These are phyloP conservation scores for Plumapathes pennacea DNA, from an alignment of 92 coral and sea anemone genomes.

Conservation along the genomic window DNA sequence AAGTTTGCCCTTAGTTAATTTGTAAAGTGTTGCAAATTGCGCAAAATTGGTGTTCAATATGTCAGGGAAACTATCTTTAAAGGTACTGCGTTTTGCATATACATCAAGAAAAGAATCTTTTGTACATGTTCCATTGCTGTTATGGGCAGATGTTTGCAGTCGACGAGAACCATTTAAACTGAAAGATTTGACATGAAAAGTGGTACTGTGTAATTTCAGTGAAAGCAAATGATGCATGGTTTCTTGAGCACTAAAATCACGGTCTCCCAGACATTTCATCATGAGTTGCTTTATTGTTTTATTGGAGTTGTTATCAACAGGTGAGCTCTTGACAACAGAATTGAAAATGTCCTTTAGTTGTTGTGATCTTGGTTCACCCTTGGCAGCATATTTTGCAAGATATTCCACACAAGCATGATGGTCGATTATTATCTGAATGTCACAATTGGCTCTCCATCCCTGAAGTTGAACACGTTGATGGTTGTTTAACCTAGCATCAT, in stretches of 20 bases:
- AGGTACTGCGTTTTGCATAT: slow-evolving; percentile 40
- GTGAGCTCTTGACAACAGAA: slow-evolving; percentile 6
- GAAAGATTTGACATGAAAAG: slow-evolving; percentile 16
- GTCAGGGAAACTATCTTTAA: slow-evolving; percentile 21
- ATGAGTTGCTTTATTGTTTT: slow-evolving; percentile 22
- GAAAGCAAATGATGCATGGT: slow-evolving; percentile 24
- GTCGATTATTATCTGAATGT: slow-evolving; percentile 33
- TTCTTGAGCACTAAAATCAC: slow-evolving; percentile 21
- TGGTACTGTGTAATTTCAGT: slow-evolving; percentile 41
- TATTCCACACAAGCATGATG: slow-evolving; percentile 47
- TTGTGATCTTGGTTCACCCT: slow-evolving; percentile 45
- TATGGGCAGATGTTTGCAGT: slow-evolving; percentile 4
- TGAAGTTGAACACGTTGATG: slow-evolving; percentile 45
- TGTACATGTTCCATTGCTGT: slow-evolving; percentile 15
- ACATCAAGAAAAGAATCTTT: slow-evolving; percentile 32
- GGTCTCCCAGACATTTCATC: slow-evolving; percentile 16
- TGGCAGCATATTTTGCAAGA: slow-evolving; percentile 59
- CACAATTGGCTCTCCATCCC: slow-evolving; percentile 58
- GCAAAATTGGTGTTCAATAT: slow-evolving; percentile 40
- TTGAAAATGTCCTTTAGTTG: slow-evolving; percentile 21
- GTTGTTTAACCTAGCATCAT: slow-evolving; percentile 52
- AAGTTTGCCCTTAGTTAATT: slow-evolving; percentile 20
- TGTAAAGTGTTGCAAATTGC: slow-evolving; percentile 34
- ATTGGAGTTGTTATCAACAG: not conserved
- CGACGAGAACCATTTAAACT: slow-evolving; percentile 48